Conservation (phyloP, 2,888 invertebrate species). For the Oxyteleia sp. region DNA sequence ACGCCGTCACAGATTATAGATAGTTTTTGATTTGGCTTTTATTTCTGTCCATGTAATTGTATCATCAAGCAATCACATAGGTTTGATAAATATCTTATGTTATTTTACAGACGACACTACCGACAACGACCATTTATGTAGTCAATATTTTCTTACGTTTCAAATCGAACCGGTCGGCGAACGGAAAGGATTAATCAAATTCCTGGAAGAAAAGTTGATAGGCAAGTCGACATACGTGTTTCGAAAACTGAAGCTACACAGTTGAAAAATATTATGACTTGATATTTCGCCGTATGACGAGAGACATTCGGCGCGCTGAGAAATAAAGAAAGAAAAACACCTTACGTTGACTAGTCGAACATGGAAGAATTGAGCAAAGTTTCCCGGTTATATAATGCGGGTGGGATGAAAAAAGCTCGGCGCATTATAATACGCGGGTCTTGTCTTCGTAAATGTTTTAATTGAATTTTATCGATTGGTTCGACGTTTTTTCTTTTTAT, state of each 20-base stretch:
- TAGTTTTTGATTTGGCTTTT: no score
- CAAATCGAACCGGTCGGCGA: slow-evolving; percentile 22
- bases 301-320: slow-evolving; percentile 11
- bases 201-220: slow-evolving; percentile 34
- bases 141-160: slow-evolving; percentile 45
- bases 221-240: no score
- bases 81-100: no score
- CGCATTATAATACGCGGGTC: slow-evolving; percentile 11
- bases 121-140: slow-evolving; percentile 36
- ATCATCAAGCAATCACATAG: no score
- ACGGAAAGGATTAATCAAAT: slow-evolving; percentile 54
- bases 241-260: slow-evolving; percentile 44
- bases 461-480: slow-evolving; percentile 22
- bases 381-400: slow-evolving; percentile 12
- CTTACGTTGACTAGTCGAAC: slow-evolving; percentile 7
- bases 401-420: not conserved
- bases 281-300: slow-evolving; percentile 29
- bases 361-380: slow-evolving; percentile 17
- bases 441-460: slow-evolving; percentile 17
- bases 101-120: no score
- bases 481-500: not conserved
- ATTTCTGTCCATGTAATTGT: no score
- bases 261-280: slow-evolving; percentile 57
- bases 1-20: no score
- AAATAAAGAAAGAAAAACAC: slow-evolving; percentile 36